phyloP scores from a whole-genome alignment of 2,113 vertebrate species.

The Acrocephalus arundinaceus region DNA sequence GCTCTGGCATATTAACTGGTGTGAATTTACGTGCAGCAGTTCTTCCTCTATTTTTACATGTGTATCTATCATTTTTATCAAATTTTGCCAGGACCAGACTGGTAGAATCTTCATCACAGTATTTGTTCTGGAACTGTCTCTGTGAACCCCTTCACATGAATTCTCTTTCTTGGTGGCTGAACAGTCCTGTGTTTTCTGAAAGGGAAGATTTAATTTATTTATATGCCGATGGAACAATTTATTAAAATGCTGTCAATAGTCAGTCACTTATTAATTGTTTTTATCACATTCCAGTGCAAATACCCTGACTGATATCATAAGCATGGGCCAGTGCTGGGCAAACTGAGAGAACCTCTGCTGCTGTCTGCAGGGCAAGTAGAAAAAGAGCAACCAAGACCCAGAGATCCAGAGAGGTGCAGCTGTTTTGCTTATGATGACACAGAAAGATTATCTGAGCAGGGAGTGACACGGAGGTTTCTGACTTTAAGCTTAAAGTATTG shows the following conservation, averaged over 20 bases:
- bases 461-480: not conserved
- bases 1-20: conserved; percentile 41
- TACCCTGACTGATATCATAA: not conserved
- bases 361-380: not conserved
- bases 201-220: not conserved
- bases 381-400: not conserved
- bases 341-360: not conserved
- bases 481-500: not conserved
- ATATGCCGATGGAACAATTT: not conserved
- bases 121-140: conserved; percentile 18
- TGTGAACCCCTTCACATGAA: conserved; percentile 5
- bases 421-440: not conserved
- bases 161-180: not conserved
- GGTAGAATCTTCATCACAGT: conserved; percentile 12
- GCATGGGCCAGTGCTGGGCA: not conserved
- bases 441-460: not conserved
- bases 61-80: conserved; percentile 61
- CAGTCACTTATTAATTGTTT: not conserved
- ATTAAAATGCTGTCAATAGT: not conserved
- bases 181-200: not conserved
- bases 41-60: conserved; percentile 57
- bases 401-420: not conserved
- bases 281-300: not conserved
- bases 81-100: conserved; percentile 13
- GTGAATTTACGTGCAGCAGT: conserved; percentile 26